Evolutionary conservation across 2,888 invertebrate genomes (phyloP), one percentile per base, ranked within the genome.

Genomic region (Drosophila flavopinicola): DNA sequence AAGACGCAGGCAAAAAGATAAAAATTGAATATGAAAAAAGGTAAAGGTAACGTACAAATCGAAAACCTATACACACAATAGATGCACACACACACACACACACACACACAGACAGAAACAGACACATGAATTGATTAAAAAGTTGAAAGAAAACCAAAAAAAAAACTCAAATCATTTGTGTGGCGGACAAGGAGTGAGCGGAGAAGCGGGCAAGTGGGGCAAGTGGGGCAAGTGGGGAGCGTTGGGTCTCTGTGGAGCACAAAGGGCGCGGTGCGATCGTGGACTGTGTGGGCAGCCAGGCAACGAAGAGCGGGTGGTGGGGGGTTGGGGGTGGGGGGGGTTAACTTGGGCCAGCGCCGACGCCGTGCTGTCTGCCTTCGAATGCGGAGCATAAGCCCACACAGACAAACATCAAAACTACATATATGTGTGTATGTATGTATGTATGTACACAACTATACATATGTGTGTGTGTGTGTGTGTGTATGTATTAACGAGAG

Each of bases 1-100:
- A 80, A 80, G 87, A 78, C 82, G 64, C 82, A 85, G 80, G 78
- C 87, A 85, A 86, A 86, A 85, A 80, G 80, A 80, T 86, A 80
- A 80, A 80, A 86, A 80, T 80, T 86, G 82, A 80, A 86, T 80
- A 85, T 80, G 79, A 79, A 20, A 20, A 84, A 72, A 75, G 71
- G 71, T 75, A 72, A 80, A 80, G 87, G 79, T 80, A 80, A 80
- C 79, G 85, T 84, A 75, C 80, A 75, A 80, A 80, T 82, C 85
- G 82, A 86, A 85, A 80, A 86, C 75, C 85, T 78, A 76, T 76
- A 76, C 65, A 76, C 80, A 76, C 80, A 76, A 76, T 76, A 76
- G 78, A 80, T 69, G 69, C 66, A 86, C 76, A 82, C 84, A 63
- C 65, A 71, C 76, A 71, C 39, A 57, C 75, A 45, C 32, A 17